Percentiles rank a stretch among this genome's conserved stretches.
Conservation (phyloP, 2,113 vertebrate species). For the Zapornia atra region DNA sequence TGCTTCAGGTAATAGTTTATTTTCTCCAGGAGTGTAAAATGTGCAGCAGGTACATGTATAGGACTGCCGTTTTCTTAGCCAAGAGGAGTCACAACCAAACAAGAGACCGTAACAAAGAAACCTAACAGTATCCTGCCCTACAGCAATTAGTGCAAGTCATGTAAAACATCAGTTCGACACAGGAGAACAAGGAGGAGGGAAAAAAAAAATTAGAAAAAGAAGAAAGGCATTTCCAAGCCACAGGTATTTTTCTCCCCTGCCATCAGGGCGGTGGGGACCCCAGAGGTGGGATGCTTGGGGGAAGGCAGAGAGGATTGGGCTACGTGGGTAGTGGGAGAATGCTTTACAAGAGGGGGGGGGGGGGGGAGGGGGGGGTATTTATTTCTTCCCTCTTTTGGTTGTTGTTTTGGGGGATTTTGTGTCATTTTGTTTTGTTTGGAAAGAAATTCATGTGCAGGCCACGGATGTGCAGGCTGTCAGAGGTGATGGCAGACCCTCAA, state of each 20-base stretch:
- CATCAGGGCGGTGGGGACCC: rapidly evolving
- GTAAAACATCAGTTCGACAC: conserved; percentile 43
- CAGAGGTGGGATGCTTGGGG: background rate
- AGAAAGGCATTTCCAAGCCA: conserved; percentile 42
- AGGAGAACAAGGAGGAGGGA: background rate
- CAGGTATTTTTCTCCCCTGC: conserved; percentile 5
- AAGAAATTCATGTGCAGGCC: background rate
- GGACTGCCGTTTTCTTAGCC: background rate
- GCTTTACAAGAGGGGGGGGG: background rate
- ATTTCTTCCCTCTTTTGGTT: too few relatives aligned
- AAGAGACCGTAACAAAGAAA: conserved; percentile 19
- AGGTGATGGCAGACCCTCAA: background rate
- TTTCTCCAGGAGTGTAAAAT: conserved; percentile 58
- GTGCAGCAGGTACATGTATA: conserved; percentile 62
- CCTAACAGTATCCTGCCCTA: conserved; percentile 41
- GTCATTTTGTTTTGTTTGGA: background rate
- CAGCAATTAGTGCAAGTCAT: conserved; percentile 66
- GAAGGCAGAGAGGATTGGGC: background rate
- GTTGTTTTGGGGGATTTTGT: too few relatives aligned
- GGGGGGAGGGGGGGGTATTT: too few relatives aligned
- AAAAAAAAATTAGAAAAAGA: too few relatives aligned
- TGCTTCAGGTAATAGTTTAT: conserved; percentile 61
- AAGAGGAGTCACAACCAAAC: conserved; percentile 32
- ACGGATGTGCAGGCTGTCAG: background rate
- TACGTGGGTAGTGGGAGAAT: rapidly evolving